A percentile compares a stretch with the other conserved stretches of the same genome.
Conservation (phyloP, 2,888 invertebrate species). For the Oegoconia quadripuncta region DNA sequence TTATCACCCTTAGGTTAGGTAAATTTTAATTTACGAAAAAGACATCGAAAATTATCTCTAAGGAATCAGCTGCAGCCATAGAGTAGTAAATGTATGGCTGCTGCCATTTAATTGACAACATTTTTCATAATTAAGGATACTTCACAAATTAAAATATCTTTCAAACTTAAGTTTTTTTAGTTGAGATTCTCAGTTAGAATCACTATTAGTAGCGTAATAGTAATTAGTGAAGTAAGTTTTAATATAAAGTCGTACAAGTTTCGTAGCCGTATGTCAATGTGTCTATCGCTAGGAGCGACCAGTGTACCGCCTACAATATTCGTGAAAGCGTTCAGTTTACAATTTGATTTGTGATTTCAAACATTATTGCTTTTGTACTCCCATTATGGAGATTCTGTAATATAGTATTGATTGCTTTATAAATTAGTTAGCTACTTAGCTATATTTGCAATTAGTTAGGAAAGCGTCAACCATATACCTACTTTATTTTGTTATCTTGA, state of each 20-base stretch:
- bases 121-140: no score
- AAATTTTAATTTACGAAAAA: no score
- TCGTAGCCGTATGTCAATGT: constrained; percentile 34
- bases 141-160: no score
- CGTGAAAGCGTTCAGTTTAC: constrained; percentile 70
- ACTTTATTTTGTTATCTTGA: no score
- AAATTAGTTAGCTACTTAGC: constrained; percentile 1
- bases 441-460: neutral
- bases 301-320: constrained; percentile 65
- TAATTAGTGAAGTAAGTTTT: no score
- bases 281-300: constrained; percentile 64
- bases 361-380: constrained; percentile 57
- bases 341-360: constrained; percentile 75
- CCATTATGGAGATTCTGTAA: constrained; percentile 59
- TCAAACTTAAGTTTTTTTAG: neutral
- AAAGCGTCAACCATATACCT: neutral
- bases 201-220: no score
- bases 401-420: constrained; percentile 50
- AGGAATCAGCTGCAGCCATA: no score
- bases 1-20: no score
- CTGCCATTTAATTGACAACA: no score
- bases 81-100: no score
- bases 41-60: no score
- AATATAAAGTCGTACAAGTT: no score
- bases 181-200: neutral